phyloP scores from a whole-genome alignment of 2,113 vertebrate species.

The Glaucidium brasilianum region DNA sequence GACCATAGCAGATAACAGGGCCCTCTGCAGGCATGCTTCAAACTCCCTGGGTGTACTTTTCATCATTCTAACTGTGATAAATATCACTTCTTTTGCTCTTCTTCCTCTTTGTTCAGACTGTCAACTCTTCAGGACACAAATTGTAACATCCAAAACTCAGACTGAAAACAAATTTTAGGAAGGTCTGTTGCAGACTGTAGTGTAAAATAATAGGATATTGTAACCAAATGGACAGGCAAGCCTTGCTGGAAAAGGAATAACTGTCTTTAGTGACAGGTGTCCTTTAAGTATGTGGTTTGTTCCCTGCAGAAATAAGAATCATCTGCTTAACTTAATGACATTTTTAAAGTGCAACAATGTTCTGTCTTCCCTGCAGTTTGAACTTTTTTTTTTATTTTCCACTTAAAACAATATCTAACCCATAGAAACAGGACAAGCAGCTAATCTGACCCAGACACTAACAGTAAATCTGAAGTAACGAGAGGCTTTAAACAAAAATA shows the following conservation, averaged over 20 bases:
- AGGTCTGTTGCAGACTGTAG: not conserved
- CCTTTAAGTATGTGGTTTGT: not conserved
- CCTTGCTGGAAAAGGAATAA: not conserved
- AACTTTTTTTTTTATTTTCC: not conserved
- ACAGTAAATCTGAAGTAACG: not conserved
- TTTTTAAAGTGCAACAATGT: not conserved
- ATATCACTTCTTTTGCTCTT: not conserved
- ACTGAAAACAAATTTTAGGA: not conserved
- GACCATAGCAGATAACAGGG: not conserved
- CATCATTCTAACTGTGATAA: not conserved
- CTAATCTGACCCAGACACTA: not conserved
- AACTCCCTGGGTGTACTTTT: not conserved
- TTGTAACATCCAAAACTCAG: not conserved
- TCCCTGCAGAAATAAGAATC: not conserved
- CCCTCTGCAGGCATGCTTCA: not conserved
- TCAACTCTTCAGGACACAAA: not conserved
- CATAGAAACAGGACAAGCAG: not conserved
- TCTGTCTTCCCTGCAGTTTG: not conserved
- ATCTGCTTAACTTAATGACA: not conserved
- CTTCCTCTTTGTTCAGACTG: not conserved
- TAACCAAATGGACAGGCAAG: not conserved
- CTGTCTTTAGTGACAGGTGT: not conserved
- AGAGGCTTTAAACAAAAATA: not conserved
- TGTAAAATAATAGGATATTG: not conserved
- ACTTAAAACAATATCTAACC: not conserved